Evolutionary conservation across 1,140 invertebrate genomes (phyloP).

Genomic region (Trinorchestia longiramus): DNA sequence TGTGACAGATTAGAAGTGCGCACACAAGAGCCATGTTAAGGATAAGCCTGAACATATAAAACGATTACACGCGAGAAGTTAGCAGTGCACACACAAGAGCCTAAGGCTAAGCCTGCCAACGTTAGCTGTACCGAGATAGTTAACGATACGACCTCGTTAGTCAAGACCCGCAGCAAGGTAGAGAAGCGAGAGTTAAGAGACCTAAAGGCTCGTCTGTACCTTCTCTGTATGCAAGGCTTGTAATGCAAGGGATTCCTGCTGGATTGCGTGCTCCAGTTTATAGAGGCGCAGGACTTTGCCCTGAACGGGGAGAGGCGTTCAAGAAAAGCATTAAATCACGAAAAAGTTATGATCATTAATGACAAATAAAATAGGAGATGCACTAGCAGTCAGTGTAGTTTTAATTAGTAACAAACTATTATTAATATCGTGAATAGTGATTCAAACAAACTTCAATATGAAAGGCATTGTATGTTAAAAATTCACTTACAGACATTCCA

Average conservation of each 20-base stretch:
- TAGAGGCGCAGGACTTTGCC: conserved; percentile 85
- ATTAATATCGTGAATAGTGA: conserved; percentile 62
- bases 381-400: not conserved
- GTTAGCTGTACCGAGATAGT: not conserved
- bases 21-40: not conserved
- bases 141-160: not conserved
- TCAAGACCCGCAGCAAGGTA: not conserved
- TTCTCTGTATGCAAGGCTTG: conserved; percentile 88
- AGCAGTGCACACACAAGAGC: not conserved
- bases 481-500: too few relatives aligned
- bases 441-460: not conserved
- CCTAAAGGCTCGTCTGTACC: conserved; percentile 69
- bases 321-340: conserved; percentile 52
- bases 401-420: not conserved
- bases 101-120: not conserved
- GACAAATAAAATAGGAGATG: not conserved
- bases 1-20: not conserved
- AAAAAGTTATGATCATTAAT: conserved; percentile 37
- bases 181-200: not conserved
- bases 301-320: conserved; percentile 70
- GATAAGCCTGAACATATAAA: not conserved
- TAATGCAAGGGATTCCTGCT: conserved; percentile 86
- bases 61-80: not conserved
- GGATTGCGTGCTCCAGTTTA: conserved; percentile 84
- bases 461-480: not conserved